Evolutionary conservation across 2,797 vertebrate genomes (phyloP).

Genomic region (Simalia tracyae): DNA sequence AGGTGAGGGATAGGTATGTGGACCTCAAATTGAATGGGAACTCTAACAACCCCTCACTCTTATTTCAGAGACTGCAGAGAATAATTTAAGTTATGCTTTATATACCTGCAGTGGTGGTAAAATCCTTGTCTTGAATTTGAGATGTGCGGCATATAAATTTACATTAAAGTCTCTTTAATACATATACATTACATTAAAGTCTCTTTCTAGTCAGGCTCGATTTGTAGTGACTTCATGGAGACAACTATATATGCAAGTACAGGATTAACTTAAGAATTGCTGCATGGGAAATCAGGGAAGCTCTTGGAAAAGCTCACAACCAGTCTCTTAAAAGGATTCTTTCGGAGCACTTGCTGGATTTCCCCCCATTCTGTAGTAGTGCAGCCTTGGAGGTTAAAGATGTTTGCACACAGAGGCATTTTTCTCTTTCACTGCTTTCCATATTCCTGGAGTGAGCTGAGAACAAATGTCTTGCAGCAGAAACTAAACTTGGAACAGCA

Average conservation of each 20-base stretch:
- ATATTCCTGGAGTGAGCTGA: background rate
- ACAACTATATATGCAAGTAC: background rate
- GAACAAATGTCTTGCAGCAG: background rate
- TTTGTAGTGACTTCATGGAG: background rate
- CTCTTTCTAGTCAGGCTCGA: background rate
- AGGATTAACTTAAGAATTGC: background rate
- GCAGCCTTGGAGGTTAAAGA: background rate
- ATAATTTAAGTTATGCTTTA: background rate
- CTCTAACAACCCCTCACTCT: background rate
- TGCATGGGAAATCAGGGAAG: background rate
- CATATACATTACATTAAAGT: background rate
- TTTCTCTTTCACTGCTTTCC: background rate
- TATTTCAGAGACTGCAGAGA: background rate
- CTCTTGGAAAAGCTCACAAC: background rate
- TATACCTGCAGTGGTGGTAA: background rate
- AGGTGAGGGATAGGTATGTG: background rate
- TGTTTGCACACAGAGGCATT: background rate
- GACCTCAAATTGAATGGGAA: background rate
- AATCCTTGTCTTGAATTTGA: background rate
- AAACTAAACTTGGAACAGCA: background rate
- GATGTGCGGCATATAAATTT: too few relatives aligned
- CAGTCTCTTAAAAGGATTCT: background rate
- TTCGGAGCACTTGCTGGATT: background rate
- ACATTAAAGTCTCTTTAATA: too few relatives aligned
- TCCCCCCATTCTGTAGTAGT: too few relatives aligned